Base-by-base conservation (phyloP, 1,140 invertebrate genomes). In the Papilio aristodemus region DNA sequence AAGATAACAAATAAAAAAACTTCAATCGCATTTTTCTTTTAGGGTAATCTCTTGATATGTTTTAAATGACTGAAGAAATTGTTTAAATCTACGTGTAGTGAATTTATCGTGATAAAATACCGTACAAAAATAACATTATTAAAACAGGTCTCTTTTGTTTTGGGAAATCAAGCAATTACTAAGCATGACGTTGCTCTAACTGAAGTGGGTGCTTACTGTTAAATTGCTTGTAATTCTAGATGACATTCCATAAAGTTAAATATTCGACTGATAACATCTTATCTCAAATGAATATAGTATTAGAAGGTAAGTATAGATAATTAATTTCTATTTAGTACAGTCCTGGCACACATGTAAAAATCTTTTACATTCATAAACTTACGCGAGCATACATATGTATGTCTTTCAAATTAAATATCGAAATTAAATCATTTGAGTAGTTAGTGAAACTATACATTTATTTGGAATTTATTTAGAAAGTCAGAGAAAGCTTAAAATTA, bases 131-230 rank as follows among this genome's bases (percentile, higher is more conserved):
- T 50, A 50, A 50, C 4, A 19, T 46, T 10, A 46, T 50, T n/a
- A 9, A 22, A 17, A 50, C 46, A 22, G 9, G 27, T 22, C 46
- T 22, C 10, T 39, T 39, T 50, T 50, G 46, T 50, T 50, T 50
- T 50, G 46, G 46, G 19, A 50, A 50, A 50, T 50, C 22, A 50
- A 50, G 46, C 46, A 50, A 50, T 50, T 50, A 50, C 46, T 50
- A 50, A 50, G 46, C 46, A 50, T 50, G 46, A 50, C 46, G 46
- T 50, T 22, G 9, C 46, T 50, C 17, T 4, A 50, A 50, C 17
- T 22, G 4, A 50, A 50, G 46, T 50, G 11, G 46, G 46, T 50
- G 46, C 46, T 50, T 50, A 50, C 46, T 50, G 46, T 50, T 50
- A 50, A 50, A 50, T 50, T 50, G 46, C 46, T 50, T 50, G 46